Evolutionary conservation across 2,113 vertebrate species (phyloP).

Genomic region (Pollachius pollachius): DNA sequence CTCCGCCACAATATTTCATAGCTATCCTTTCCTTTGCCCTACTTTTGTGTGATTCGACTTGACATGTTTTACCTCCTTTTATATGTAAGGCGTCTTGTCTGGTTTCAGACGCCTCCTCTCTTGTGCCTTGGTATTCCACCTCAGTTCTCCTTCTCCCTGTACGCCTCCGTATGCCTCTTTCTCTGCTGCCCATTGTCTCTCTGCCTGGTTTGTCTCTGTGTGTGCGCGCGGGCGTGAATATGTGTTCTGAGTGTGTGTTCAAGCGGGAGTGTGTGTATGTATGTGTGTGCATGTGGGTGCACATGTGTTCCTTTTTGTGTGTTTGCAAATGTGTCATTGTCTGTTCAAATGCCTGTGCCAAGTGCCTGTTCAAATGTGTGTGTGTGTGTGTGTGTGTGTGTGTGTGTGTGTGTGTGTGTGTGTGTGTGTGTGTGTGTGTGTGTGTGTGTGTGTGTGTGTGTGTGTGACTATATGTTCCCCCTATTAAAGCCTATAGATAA

Average conservation of each 20-base stretch:
- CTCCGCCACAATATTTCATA: constrained; percentile 23
- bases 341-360: constrained; percentile 21
- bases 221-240: not conserved
- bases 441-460: constrained; percentile 22
- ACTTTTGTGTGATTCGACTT: constrained; percentile 1
- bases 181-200: constrained; percentile 64
- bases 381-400: constrained; percentile 14
- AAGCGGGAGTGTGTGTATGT: constrained; percentile 7
- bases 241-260: constrained; percentile 1
- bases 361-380: constrained; percentile 20
- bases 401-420: constrained; percentile 30
- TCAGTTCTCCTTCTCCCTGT: constrained; percentile 37
- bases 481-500: no score
- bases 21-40: constrained; percentile 34
- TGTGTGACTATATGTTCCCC: not conserved
- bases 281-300: constrained; percentile 6
- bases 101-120: constrained; percentile 55
- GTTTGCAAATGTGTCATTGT: constrained; percentile 31
- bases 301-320: not conserved
- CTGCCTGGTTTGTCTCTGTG: constrained; percentile 30
- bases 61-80: not conserved
- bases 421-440: constrained; percentile 42
- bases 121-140: constrained; percentile 51
- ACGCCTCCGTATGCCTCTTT: constrained; percentile 49
- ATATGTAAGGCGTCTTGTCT: constrained; percentile 45